These are phyloP conservation scores for Uria lomvia DNA, from an alignment of 2,113 vertebrate genomes.

Conservation along the genomic window DNA sequence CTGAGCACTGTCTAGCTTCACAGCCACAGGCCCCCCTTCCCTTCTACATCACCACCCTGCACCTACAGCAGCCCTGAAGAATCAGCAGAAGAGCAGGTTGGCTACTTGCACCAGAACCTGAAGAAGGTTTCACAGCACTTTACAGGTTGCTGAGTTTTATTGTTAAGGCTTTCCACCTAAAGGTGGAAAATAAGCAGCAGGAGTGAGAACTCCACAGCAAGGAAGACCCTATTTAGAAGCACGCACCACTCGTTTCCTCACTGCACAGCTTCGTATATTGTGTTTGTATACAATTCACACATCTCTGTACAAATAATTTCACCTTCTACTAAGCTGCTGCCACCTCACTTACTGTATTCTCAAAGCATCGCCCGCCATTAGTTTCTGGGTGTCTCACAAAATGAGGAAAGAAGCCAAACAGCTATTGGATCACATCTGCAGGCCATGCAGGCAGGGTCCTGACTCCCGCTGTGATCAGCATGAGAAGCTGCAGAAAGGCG, in stretches of 20 bases:
- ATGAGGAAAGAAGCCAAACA: neutral
- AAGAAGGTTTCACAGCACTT: neutral
- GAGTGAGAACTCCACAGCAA: neutral
- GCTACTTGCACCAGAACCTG: neutral
- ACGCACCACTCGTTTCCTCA: neutral
- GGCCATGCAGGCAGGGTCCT: neutral
- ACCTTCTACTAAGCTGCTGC: neutral
- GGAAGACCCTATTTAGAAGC: neutral
- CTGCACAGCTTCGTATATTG: neutral
- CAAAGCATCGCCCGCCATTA: neutral
- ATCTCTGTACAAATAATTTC: neutral
- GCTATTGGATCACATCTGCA: neutral
- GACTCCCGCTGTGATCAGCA: neutral
- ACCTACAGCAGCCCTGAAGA: neutral
- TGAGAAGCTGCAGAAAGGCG: neutral
- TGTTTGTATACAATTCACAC: neutral
- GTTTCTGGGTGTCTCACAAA: neutral
- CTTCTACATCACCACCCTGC: neutral
- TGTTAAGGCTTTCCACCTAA: neutral
- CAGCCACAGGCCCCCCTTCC: fast-evolving
- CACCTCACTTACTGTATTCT: neutral
- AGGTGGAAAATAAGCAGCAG: slow-evolving; percentile 1
- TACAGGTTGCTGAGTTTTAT: neutral
- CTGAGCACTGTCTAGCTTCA: neutral
- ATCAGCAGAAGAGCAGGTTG: neutral